Conservation (phyloP, 2,113 vertebrate species). For the Natator depressus region DNA sequence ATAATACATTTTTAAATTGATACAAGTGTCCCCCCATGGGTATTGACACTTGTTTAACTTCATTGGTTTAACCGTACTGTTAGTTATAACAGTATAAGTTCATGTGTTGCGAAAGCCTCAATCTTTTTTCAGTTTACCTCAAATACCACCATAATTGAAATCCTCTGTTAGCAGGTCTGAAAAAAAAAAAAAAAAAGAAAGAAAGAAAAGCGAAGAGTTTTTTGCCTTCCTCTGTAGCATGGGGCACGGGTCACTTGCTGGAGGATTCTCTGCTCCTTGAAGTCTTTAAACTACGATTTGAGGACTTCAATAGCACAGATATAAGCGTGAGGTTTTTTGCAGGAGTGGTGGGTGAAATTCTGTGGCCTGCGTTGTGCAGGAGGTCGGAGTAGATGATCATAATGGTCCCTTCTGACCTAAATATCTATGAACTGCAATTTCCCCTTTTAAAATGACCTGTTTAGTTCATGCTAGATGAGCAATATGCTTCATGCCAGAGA, state of each 20-base stretch:
- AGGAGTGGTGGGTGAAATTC: too few relatives aligned
- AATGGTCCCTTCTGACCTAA: too few relatives aligned
- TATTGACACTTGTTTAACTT: not conserved
- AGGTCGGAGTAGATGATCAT: too few relatives aligned
- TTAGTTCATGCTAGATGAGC: not conserved
- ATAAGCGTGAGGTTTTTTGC: too few relatives aligned
- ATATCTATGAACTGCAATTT: not conserved
- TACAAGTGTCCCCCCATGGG: too few relatives aligned
- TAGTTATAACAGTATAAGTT: not conserved
- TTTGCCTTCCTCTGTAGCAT: too few relatives aligned
- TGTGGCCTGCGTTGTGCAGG: too few relatives aligned
- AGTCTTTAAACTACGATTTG: too few relatives aligned
- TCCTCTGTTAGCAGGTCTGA: not conserved
- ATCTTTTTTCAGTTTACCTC: not conserved
- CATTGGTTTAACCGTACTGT: not conserved
- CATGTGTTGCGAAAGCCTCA: not conserved
- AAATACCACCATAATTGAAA: not conserved
- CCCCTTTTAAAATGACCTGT: not conserved
- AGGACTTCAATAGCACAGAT: too few relatives aligned
- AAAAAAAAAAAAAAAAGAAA: not conserved
- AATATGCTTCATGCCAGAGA: not conserved
- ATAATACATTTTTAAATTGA: not conserved
- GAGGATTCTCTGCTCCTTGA: too few relatives aligned
- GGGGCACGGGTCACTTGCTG: too few relatives aligned
- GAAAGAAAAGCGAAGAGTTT: too few relatives aligned